These are phyloP conservation scores for Astur gentilis DNA, from an alignment of 2,113 vertebrate species.

Conservation along the genomic window DNA sequence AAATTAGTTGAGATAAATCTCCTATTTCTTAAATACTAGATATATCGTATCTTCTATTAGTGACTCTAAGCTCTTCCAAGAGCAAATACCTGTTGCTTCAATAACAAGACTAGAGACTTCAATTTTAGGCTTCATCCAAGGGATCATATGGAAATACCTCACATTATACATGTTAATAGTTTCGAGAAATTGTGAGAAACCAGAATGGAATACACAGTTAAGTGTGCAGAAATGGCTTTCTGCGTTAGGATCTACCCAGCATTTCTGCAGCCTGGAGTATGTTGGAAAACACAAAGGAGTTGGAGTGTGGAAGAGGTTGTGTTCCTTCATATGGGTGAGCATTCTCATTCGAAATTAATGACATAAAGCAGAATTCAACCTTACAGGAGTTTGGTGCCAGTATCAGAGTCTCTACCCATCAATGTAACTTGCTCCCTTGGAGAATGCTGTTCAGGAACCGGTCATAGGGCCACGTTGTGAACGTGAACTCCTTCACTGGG, in stretches of 20 bases:
- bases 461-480: not conserved
- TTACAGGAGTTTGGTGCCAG: not conserved
- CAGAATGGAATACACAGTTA: not conserved
- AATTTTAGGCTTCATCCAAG: not conserved
- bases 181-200: not conserved
- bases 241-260: not conserved
- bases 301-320: not conserved
- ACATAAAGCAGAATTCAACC: not conserved
- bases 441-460: not conserved
- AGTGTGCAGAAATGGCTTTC: not conserved
- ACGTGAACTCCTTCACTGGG: not conserved
- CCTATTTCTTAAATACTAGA: not conserved
- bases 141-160: not conserved
- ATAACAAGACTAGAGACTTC: not conserved
- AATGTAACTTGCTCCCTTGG: not conserved
- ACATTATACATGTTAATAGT: not conserved
- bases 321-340: not conserved
- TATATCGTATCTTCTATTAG: not conserved
- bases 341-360: not conserved
- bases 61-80: not conserved
- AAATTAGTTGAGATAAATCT: not conserved
- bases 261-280: not conserved
- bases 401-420: not conserved
- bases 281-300: not conserved
- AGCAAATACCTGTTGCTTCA: not conserved